Evolutionary conservation across 1,140 invertebrate genomes (phyloP).

Genomic region (Phocides pigmalion): DNA sequence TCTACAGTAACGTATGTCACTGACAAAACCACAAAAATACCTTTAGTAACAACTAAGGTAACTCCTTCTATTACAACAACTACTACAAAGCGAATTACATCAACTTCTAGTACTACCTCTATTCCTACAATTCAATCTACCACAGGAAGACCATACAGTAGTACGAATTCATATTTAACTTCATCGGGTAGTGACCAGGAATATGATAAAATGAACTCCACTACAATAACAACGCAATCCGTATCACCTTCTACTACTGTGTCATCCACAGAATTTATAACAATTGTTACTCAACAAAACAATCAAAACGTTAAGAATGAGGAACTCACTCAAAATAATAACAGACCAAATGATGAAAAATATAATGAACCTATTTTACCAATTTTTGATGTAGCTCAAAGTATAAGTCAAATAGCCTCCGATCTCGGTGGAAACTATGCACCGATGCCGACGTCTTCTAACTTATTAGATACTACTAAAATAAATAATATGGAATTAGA

Average conservation of each 20-base stretch:
- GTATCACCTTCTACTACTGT: conserved; percentile 64
- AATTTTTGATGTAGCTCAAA: conserved; percentile 75
- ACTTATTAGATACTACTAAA: conserved; percentile 59
- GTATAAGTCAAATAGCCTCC: conserved; percentile 78
- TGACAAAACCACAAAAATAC: conserved; percentile 48
- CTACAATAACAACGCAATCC: conserved; percentile 74
- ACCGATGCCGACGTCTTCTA: conserved; percentile 59
- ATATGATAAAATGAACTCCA: conserved; percentile 61
- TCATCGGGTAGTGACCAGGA: conserved; percentile 45
- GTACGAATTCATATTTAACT: conserved; percentile 17
- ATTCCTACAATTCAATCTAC: conserved; percentile 27
- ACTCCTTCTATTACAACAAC: conserved; percentile 7
- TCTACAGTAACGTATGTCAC: conserved; percentile 53
- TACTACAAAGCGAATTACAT: conserved; percentile 11
- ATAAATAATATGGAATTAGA: conserved; percentile 55
- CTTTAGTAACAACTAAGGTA: conserved; percentile 37
- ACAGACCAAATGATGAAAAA: conserved; percentile 40
- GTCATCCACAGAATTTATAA: conserved; percentile 62
- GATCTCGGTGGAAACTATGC: conserved; percentile 65
- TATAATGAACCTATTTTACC: conserved; percentile 50
- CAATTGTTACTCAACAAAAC: conserved; percentile 36
- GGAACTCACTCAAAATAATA: conserved; percentile 32
- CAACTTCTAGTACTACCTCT: conserved; percentile 37
- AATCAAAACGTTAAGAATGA: conserved; percentile 26
- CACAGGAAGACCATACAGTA: conserved; percentile 14